phyloP scores from a whole-genome alignment of 2,888 invertebrate genomes.

The Clusia tigrina region DNA sequence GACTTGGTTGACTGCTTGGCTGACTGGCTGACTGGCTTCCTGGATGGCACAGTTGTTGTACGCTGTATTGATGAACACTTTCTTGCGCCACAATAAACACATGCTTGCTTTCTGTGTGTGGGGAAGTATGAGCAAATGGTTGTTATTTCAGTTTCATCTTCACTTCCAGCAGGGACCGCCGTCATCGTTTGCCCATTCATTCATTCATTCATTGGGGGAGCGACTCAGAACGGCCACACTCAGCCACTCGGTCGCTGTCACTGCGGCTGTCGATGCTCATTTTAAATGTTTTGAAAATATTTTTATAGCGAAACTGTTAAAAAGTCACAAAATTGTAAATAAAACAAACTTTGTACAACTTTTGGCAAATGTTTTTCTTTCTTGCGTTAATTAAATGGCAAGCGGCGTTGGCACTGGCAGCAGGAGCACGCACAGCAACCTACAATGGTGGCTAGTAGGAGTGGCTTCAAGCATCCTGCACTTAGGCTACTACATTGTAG shows the following conservation, averaged over 20 bases:
- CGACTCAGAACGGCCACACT: too few species aligned
- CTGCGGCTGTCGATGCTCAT: neutral
- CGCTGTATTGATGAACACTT: neutral
- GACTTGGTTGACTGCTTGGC: too few species aligned
- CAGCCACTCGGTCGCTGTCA: neutral
- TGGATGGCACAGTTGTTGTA: neutral
- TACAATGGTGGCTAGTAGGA: neutral
- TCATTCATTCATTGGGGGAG: too few species aligned
- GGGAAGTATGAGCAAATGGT: too few species aligned
- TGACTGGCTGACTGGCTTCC: too few species aligned
- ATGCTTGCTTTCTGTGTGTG: slow-evolving; percentile 1
- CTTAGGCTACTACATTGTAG: neutral
- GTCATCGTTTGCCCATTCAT: too few species aligned
- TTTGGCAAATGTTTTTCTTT: neutral
- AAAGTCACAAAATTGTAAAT: slow-evolving; percentile 13
- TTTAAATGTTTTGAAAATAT: slow-evolving; percentile 10
- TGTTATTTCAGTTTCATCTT: too few species aligned
- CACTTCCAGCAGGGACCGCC: too few species aligned
- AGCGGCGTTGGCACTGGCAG: neutral
- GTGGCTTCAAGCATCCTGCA: too few species aligned
- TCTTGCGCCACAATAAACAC: neutral
- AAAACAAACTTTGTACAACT: slow-evolving; percentile 13
- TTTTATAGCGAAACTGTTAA: neutral
- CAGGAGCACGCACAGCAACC: too few species aligned
- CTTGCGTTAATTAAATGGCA: slow-evolving; percentile 36